Conservation (phyloP, 2,113 vertebrate species). For the Aythya baeri region DNA sequence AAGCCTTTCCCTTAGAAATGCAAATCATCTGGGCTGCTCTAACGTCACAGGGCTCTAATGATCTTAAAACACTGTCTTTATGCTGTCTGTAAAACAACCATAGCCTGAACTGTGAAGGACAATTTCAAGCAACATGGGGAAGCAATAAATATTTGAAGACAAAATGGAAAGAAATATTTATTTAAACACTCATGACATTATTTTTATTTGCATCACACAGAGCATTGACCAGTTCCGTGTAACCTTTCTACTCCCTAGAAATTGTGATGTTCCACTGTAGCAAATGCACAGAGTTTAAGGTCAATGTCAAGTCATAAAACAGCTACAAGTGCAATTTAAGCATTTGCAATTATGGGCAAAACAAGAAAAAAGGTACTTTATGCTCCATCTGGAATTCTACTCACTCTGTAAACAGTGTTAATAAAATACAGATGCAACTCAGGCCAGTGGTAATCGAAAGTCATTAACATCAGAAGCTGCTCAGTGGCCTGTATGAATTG, state of each 20-base stretch:
- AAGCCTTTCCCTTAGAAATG: conserved; percentile 35
- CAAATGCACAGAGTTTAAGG: neutral
- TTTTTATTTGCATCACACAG: conserved; percentile 29
- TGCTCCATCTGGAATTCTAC: conserved; percentile 23
- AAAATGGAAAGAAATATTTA: conserved; percentile 16
- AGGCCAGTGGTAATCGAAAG: conserved; percentile 4
- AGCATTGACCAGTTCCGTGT: neutral
- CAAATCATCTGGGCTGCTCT: conserved; percentile 1
- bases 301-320: conserved; percentile 11
- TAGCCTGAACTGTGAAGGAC: conserved; percentile 38
- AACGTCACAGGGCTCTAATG: neutral
- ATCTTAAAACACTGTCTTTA: neutral
- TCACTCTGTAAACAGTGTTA: conserved; percentile 3
- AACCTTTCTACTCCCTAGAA: neutral
- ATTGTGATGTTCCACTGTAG: neutral
- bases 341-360: neutral
- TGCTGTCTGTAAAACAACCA: neutral
- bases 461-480: conserved; percentile 30
- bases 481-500: neutral
- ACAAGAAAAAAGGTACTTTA: neutral
- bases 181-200: neutral
- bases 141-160: conserved; percentile 30
- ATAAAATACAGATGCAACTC: conserved; percentile 34
- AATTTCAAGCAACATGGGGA: conserved; percentile 37
- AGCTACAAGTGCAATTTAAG: conserved; percentile 10